Evolutionary conservation across 2,113 vertebrate genomes (phyloP), one percentile per base, ranked within the genome.

Genomic region (Melozone crissalis): DNA sequence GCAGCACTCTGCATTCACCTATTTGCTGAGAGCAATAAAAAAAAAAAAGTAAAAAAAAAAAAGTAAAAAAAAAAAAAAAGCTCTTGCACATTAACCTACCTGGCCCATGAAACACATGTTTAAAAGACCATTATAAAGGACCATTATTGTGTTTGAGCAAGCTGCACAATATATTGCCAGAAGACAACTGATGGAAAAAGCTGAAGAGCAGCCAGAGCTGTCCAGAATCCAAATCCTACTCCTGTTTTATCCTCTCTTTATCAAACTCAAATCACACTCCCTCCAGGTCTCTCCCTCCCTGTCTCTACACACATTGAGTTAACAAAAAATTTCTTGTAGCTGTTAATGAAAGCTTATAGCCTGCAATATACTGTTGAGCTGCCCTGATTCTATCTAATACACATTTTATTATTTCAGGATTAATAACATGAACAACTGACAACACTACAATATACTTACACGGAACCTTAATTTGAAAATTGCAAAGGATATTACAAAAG

Each of bases 271-370:
- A 95, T 95, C 90, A 71, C 51, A 59, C 15, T 86, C 82, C 28
- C 54, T 79, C 84, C 71, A 85, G 84, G 72, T 93, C 51, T 87
- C 75, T 84, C n/a, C 57, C 31, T 87, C 69, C 58, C 43, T 57
- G 74, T 21, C 82, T 84, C 85, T 83, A 44, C 72, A 67, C 87
- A 84, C 82, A 84, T 4, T 5, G 76, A 90, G 92, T 91, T 94
- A 96, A 96, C 91, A 97, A 94, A 96, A 95, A 95, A 95, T 21
- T 89, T 75, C 91, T 90, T 87, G 90, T 93, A 90, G 68, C 88
- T 96, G 88, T 96, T 97, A 97, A 96, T 97, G 96, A 97, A 97
- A 97, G 96, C 95, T 96, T 96, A 96, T 95, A 93, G 92, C 57
- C 76, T 88, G 79, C 92, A 96, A 96, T 95, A 97, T 92, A 95